Evolutionary conservation across 2,888 invertebrate species (phyloP).

Genomic region (Eucera pruinosa): DNA sequence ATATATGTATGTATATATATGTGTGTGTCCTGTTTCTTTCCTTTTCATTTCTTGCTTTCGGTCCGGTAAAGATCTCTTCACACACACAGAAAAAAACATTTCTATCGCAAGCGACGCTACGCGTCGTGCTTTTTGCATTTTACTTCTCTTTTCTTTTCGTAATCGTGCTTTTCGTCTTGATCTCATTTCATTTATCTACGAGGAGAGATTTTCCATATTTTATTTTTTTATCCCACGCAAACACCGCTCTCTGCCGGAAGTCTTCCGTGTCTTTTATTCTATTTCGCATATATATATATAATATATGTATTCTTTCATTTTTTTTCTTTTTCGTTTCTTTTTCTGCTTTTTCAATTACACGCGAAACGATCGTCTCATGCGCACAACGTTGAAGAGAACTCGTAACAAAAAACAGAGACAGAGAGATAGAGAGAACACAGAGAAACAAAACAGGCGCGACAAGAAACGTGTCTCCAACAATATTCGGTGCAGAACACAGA

Average conservation of each 20-base stretch:
- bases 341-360: neutral
- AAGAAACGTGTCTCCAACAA: conserved; percentile 53
- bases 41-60: conserved; percentile 20
- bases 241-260: conserved; percentile 33
- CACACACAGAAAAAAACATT: conserved; percentile 55
- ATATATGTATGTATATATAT: no score
- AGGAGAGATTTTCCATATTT: conserved; percentile 11
- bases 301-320: no score
- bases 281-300: no score
- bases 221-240: neutral
- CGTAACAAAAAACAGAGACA: conserved; percentile 36
- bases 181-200: conserved; percentile 31
- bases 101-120: conserved; percentile 62
- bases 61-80: conserved; percentile 41
- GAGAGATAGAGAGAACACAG: conserved; percentile 50
- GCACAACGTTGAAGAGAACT: conserved; percentile 46
- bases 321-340: no score
- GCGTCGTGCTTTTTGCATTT: conserved; percentile 11
- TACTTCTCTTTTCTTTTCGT: neutral
- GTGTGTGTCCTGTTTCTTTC: neutral
- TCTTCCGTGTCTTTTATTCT: conserved; percentile 45
- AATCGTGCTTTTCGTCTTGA: no score
- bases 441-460: conserved; percentile 53
- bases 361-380: conserved; percentile 56
- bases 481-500: no score